phyloP scores from a whole-genome alignment of 2,113 vertebrate genomes.

The Hyla sarda region DNA sequence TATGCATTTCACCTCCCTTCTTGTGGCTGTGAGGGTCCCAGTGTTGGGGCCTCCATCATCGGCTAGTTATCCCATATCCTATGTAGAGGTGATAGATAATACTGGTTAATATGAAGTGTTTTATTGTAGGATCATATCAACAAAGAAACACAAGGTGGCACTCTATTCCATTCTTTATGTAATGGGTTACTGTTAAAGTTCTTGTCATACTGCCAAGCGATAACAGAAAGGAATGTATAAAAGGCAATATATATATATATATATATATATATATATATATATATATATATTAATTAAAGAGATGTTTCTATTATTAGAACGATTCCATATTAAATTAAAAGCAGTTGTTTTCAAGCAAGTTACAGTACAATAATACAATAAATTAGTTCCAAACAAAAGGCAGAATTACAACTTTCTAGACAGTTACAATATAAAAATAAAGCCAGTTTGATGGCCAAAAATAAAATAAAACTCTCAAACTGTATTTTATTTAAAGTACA shows the following conservation, averaged over 20 bases:
- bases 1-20: too few relatives aligned
- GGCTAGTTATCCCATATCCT: too few relatives aligned
- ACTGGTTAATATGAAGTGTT: neutral
- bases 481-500: neutral
- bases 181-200: constrained; percentile 5
- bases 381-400: neutral
- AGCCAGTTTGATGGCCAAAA: neutral
- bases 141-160: constrained; percentile 17
- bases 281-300: neutral
- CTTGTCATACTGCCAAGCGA: neutral
- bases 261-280: too few relatives aligned
- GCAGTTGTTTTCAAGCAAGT: neutral
- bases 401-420: neutral
- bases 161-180: neutral
- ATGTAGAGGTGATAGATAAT: too few relatives aligned
- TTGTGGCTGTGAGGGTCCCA: too few relatives aligned
- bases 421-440: neutral
- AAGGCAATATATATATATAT: neutral
- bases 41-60: too few relatives aligned
- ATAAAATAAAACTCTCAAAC: neutral
- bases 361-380: neutral
- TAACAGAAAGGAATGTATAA: neutral
- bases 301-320: neutral
- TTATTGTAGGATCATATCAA: neutral
- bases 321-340: neutral